These are phyloP conservation scores for Noctilio leporinus DNA, from an alignment of 2,113 vertebrate species.

Conservation along the genomic window DNA sequence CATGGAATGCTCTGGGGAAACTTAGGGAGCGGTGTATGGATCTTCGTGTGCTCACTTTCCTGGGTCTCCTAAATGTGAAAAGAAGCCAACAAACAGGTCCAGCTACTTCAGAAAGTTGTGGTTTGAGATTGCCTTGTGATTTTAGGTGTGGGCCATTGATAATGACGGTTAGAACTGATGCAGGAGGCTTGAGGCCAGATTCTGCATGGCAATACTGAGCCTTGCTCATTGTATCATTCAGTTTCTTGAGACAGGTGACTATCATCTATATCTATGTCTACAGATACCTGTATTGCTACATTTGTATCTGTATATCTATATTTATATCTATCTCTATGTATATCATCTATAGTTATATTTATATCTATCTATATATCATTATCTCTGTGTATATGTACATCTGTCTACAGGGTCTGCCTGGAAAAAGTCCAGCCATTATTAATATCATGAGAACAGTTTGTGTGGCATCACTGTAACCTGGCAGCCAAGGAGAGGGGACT, in stretches of 20 bases:
- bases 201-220: background rate
- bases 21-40: background rate
- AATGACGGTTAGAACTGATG: background rate
- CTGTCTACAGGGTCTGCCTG: no score
- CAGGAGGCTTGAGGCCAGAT: background rate
- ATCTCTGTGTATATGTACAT: no score
- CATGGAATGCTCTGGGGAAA: background rate
- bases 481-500: no score
- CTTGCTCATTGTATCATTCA: background rate
- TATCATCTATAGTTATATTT: no score
- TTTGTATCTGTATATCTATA: no score
- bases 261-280: background rate
- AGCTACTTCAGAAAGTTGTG: background rate
- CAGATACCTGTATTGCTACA: no score
- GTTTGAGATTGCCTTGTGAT: background rate
- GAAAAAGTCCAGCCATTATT: no score
- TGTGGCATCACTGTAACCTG: no score
- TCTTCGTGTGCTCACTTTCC: background rate
- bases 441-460: no score
- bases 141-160: background rate
- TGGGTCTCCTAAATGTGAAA: background rate
- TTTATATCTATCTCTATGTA: no score
- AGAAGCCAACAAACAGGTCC: background rate
- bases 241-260: background rate
- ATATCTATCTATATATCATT: no score